Base-by-base conservation (phyloP, 2,888 invertebrate genomes). In the Trichopria drosophilae region DNA sequence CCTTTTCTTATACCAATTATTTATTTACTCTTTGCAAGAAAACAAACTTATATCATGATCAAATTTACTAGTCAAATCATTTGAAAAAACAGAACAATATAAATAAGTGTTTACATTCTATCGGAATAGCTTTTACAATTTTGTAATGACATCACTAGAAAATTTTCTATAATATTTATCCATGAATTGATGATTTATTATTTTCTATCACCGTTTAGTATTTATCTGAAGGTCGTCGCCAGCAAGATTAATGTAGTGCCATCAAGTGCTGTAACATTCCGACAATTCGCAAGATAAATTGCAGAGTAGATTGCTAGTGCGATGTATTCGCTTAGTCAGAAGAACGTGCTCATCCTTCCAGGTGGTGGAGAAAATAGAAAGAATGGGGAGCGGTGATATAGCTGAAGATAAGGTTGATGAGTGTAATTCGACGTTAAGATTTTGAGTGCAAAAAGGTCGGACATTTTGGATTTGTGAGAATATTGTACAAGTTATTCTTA, bases 371-470 rank as follows among this genome's bases (percentile, higher is more conserved):
- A 19, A 7, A 12, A 34, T 26, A 50, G 45, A 26, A 42, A 35
- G 46, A 45, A 24, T 23, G 48, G 34, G 34, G 49, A 59, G 49
- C 39, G 47, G 29, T 32, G 34, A 37, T 31, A 44, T 28, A 44
- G 50, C 42, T 34, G 13, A 28, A 47, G 35, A 26, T 44, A 50
- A 43, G 52, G 55, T 48, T 54, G 56, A 54, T 57, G 59, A 58
- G 53, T 56, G 50, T 49, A 50, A 53, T 59, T 63, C 63, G 58
- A 57, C 55, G 46, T 52, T 60, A 64, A 63, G 63, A 67, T 66
- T 66, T 66, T 63, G 62, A 67, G 63, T 51, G 52, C 35, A 55
- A 49, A 37, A 48, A 53, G 63, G 57, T 61, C 58, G 62, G 65
- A 65, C 66, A 64, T 62, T 60, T n/a, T n/a, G n/a, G n/a, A n/a